These are phyloP conservation scores for Cheiracanthium punctorium DNA, from an alignment of 2,888 invertebrate species.

Conservation along the genomic window DNA sequence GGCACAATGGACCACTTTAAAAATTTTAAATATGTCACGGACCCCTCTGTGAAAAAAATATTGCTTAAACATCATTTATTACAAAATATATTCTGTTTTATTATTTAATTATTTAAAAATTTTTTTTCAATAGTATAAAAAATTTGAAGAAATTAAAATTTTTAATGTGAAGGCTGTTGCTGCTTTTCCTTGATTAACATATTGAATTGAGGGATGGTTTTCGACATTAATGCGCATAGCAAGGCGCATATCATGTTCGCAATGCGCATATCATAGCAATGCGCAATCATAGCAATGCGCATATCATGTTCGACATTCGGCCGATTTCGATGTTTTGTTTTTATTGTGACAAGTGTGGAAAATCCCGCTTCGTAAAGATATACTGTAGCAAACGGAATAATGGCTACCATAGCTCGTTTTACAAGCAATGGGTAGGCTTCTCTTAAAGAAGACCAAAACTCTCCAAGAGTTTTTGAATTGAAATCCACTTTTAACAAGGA, in stretches of 20 bases:
- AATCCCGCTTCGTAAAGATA: slow-evolving; percentile 52
- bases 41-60: slow-evolving; percentile 50
- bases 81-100: no score
- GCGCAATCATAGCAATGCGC: no score
- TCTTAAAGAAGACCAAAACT: no score
- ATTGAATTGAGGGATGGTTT: slow-evolving; percentile 37
- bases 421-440: slow-evolving; percentile 56
- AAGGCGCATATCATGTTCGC: no score
- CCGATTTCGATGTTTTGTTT: no score
- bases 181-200: slow-evolving; percentile 37
- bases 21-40: slow-evolving; percentile 52
- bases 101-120: no score
- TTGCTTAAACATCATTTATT: no score
- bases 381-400: slow-evolving; percentile 56
- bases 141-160: slow-evolving; percentile 35
- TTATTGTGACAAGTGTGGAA: slow-evolving; percentile 54
- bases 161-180: slow-evolving; percentile 41
- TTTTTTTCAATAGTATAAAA: slow-evolving; percentile 30
- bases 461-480: no score
- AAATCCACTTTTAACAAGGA: slow-evolving; percentile 38
- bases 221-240: no score
- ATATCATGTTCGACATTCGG: no score
- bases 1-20: slow-evolving; percentile 54
- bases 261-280: no score
- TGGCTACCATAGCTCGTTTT: slow-evolving; percentile 54